Conservation (phyloP, 2,113 vertebrate species). For the Psammodynastes pulverulentus region DNA sequence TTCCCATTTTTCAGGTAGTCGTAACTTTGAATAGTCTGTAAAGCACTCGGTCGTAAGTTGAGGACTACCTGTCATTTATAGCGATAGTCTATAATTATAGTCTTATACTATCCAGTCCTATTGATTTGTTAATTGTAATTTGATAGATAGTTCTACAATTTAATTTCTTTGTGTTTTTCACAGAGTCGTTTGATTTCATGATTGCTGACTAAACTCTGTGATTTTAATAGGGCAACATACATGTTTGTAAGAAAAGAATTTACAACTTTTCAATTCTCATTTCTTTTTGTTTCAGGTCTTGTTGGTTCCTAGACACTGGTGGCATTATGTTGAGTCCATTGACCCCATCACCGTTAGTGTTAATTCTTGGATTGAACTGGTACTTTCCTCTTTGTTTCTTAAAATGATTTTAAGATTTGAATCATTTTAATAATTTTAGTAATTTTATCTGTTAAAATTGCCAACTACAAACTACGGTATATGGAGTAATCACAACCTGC, state of each 20-base stretch:
- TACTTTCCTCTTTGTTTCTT: slow-evolving; percentile 46
- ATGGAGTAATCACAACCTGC: background rate
- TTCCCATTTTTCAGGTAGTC: background rate
- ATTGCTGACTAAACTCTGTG: background rate
- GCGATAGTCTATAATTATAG: background rate
- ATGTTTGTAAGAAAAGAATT: background rate
- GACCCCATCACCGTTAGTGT: slow-evolving; percentile 90
- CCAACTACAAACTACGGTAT: background rate
- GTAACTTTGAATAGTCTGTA: background rate
- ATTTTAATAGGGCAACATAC: background rate
- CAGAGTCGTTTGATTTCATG: background rate
- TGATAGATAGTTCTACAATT: background rate
- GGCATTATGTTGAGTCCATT: slow-evolving; percentile 94
- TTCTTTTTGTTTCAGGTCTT: slow-evolving; percentile 80
- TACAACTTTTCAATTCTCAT: slow-evolving; percentile 21
- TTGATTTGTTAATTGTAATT: background rate
- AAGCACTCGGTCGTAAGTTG: background rate
- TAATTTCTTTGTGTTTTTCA: background rate
- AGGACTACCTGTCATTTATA: background rate
- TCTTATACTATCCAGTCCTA: background rate
- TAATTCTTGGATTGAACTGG: slow-evolving; percentile 96
- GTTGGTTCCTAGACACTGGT: slow-evolving; percentile 92
- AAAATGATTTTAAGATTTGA: background rate
- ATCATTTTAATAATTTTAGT: background rate
- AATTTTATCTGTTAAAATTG: background rate